phyloP scores from a whole-genome alignment of 2,113 vertebrate genomes.

The Sylvilagus bachmani region DNA sequence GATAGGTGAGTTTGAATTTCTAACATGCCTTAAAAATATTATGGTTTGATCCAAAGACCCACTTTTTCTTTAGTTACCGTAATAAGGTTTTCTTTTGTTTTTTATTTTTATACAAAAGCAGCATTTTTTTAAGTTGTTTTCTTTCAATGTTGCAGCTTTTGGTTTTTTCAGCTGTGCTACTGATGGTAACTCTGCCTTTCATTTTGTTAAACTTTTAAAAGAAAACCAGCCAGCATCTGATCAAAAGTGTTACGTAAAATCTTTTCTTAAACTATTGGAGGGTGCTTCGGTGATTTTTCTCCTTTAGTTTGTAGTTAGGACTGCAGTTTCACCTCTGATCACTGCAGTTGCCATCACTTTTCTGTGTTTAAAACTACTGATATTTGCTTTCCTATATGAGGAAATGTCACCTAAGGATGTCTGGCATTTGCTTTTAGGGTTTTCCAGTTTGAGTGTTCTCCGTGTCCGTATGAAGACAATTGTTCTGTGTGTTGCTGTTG shows the following conservation, averaged over 20 bases:
- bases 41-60: slow-evolving; percentile 92
- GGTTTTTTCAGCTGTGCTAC: slow-evolving; percentile 84
- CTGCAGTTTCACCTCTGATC: slow-evolving; percentile 72
- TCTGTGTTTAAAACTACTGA: slow-evolving; percentile 87
- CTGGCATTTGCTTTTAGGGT: slow-evolving; percentile 81
- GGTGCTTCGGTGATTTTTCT: slow-evolving; percentile 76
- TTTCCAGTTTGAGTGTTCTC: slow-evolving; percentile 44
- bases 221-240: slow-evolving; percentile 77
- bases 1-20: slow-evolving; percentile 81
- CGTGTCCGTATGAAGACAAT: slow-evolving; percentile 44
- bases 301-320: slow-evolving; percentile 75
- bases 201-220: slow-evolving; percentile 57
- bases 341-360: slow-evolving; percentile 85
- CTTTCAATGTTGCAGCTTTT: slow-evolving; percentile 76
- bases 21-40: slow-evolving; percentile 91
- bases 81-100: slow-evolving; percentile 77
- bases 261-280: slow-evolving; percentile 71
- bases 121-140: slow-evolving; percentile 70
- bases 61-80: slow-evolving; percentile 86
- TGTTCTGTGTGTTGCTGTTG: slow-evolving; percentile 64
- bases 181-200: slow-evolving; percentile 86
- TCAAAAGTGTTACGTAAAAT: slow-evolving; percentile 72
- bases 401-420: slow-evolving; percentile 86
- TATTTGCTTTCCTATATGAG: slow-evolving; percentile 85
- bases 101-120: slow-evolving; percentile 83